A percentile compares a stretch with the other conserved stretches of the same genome.
These are phyloP conservation scores for Meteorus colon DNA, from an alignment of 2,888 invertebrate species.

Conservation along the genomic window DNA sequence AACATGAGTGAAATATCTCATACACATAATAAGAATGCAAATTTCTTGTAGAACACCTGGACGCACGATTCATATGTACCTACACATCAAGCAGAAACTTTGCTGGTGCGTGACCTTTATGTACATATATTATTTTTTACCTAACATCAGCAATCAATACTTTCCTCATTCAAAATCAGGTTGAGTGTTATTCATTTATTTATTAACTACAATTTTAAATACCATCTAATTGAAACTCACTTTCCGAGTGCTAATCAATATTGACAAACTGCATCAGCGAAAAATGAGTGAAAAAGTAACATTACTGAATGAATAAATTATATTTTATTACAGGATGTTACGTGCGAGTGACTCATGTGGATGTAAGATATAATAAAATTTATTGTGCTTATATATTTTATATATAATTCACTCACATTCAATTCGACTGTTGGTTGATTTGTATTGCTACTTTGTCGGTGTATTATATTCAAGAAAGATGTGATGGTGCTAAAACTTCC, in stretches of 20 bases:
- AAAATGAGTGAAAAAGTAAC: background rate
- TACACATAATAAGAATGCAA: slow-evolving; percentile 45
- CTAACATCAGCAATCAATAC: slow-evolving; percentile 3
- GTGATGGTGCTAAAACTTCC: slow-evolving; percentile 58
- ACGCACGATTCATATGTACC: slow-evolving; percentile 2
- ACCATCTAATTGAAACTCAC: background rate
- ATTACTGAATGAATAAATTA: background rate
- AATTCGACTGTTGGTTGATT: background rate
- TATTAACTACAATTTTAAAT: background rate
- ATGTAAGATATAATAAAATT: background rate
- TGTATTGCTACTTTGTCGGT: background rate
- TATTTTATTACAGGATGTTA: slow-evolving; percentile 8
- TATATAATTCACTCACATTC: background rate
- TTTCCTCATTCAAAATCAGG: background rate
- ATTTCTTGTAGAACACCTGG: slow-evolving; percentile 44
- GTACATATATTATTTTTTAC: background rate
- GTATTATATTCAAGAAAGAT: background rate
- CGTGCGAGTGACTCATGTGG: background rate
- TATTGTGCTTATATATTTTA: background rate
- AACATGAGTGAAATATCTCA: background rate
- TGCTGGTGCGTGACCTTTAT: slow-evolving; percentile 32
- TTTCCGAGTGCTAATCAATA: background rate
- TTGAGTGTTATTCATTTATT: background rate
- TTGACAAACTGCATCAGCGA: background rate
- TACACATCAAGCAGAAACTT: slow-evolving; percentile 22